Evolutionary conservation across 1,140 invertebrate species (phyloP), one percentile per base, ranked within the genome.

Genomic region (Microplitis mediator): DNA sequence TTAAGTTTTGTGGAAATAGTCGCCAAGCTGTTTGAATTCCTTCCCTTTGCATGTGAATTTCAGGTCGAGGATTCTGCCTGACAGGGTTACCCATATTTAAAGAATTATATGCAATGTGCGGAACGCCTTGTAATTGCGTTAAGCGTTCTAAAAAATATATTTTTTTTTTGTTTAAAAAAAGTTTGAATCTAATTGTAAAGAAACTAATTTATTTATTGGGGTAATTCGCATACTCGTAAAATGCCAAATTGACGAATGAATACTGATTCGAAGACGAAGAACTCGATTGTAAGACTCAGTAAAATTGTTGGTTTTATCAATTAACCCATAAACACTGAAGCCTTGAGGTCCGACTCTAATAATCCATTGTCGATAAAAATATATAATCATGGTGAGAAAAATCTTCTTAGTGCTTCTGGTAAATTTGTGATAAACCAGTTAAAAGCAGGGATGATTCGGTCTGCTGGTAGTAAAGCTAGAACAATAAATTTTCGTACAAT

Each of bases 241-340:
- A 11, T 58, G 13, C 67, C 54, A 69, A 31, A 69, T 60, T 4
- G 67, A 60, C 16, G 67, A 34, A 58, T 60, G 67, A 4, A 60
- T 11, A 11, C 52, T 54, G 0, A 69, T 3, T 36, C 14, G 23
- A 8, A 6, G 2, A 2, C 9, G 13, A 3, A 69, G 54, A 8
- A 69, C 67, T 60, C 54, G 32, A 13, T 69, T 56, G n/a, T 69
- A 36, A 5, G 67, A 52, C 16, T 60, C 67, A 3, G 58, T 6
- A 36, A 13, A 56, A 39, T 69, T 69, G 16, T 69, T 69, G 13
- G 67, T 69, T 34, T 36, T 58, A 14, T 35, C 11, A 16, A 32
- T 9, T 34, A 69, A 34, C 2, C 54, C 67, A 23, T 58, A 69
- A 13, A 69, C 54, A 32, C 67, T 69, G 1, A 69, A 69, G 1